Percentiles rank a stretch among this genome's conserved stretches.
Evolutionary conservation across 1,140 invertebrate species (phyloP).

Genomic region (Drosophila jambulina): DNA sequence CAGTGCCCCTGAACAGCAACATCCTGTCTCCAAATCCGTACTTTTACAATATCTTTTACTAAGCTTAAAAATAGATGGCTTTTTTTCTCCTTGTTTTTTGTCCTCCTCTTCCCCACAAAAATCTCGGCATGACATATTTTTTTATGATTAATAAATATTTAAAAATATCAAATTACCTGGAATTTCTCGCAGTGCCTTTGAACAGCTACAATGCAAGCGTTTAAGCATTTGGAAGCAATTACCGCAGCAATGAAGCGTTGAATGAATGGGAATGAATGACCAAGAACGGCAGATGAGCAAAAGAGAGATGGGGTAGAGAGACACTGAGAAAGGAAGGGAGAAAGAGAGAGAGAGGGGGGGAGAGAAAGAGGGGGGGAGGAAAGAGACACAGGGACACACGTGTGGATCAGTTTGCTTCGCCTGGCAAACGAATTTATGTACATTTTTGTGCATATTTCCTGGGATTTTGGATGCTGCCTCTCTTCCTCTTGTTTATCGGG

Average conservation of each 20-base stretch:
- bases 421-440: slow-evolving; percentile 66
- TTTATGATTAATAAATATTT: not conserved
- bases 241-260: slow-evolving; percentile 80
- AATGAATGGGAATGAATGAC: slow-evolving; percentile 70
- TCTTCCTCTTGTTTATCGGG: slow-evolving; percentile 47
- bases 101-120: not conserved
- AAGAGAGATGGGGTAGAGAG: slow-evolving; percentile 4
- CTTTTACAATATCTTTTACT: no score
- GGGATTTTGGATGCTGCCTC: slow-evolving; percentile 47
- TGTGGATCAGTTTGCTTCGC: slow-evolving; percentile 51
- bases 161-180: not conserved
- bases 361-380: not conserved
- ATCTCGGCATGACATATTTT: not conserved
- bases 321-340: not conserved
- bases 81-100: no score
- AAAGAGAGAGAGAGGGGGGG: not conserved
- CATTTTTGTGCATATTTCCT: slow-evolving; percentile 75
- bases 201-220: slow-evolving; percentile 76
- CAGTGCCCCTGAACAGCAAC: no score
- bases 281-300: slow-evolving; percentile 27
- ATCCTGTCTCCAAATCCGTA: no score
- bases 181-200: slow-evolving; percentile 19
- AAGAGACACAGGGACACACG: slow-evolving; percentile 35
- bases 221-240: slow-evolving; percentile 84
- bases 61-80: no score